Base-by-base conservation (phyloP, 2,797 vertebrate genomes). In the Furcifer pardalis region DNA sequence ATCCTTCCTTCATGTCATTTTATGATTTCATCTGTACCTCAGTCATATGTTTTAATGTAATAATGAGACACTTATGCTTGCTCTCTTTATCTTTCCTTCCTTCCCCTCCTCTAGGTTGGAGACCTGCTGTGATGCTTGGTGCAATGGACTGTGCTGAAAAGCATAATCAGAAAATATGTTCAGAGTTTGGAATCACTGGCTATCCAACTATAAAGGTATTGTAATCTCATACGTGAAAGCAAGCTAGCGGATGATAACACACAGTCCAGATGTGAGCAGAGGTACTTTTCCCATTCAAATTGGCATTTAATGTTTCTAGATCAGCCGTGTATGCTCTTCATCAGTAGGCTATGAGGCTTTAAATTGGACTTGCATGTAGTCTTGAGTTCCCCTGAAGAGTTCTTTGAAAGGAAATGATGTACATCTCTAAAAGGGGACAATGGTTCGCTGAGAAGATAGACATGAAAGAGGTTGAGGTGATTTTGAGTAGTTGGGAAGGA, bases 151-250 rank as follows among this genome's bases (percentile, higher is more conserved):
- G 98, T 32, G 97, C 97, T 0, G 91, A 95, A 0, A 91, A 94
- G n/a, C 88, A 81, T 42, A 98, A 97, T 92, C 93, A 72, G 1
- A 86, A 93, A 8, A 77, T 96, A 52, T 99, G 98, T 85, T 25
- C 13, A 0, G 75, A 86, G 9, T 98, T 96, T 42, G 81, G 91
- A 75, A 95, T 99, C 87, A 91, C 44, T 0, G 96, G 96, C 27
- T 99, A 97, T 90, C 98, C 98, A 0, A 96, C 97, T 0, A 69
- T 99, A 74, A 97, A 97, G 97, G 98, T 98, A 95, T n/a, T n/a
- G n/a, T n/a, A 87, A 83, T 9, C 0, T 66, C 3, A 30, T 32
- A 44, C 5, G 27, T 1, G 46, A 32, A 46, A 21, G 59, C 21
- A 40, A 44, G 30, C 19, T 44, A 9, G 17, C 7, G 5, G 74